Evolutionary conservation across 2,888 invertebrate species (phyloP), one percentile per base, ranked within the genome.

Genomic region (Lasioglossum villosulum): DNA sequence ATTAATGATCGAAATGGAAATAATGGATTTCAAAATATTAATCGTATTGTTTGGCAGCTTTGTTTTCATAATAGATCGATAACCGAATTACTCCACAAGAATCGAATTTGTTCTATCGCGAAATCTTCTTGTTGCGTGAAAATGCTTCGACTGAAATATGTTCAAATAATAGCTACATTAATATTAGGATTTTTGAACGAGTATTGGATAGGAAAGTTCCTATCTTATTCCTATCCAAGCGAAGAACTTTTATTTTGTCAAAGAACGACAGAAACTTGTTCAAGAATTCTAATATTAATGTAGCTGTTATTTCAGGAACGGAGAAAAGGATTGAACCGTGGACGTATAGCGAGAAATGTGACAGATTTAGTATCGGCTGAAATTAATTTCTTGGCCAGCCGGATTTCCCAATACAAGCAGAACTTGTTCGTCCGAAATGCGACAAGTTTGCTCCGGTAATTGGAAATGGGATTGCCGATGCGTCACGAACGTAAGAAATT

Each of bases 361-460:
- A 19, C 48, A 39, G 27, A 10, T 30, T 23, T n/a, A 4, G 30
- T 27, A n/a, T 34, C 14, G 59, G 23, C 30, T 27, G 27, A 72
- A 75, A 80, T 59, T 48, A 66, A 75, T 78, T 59, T 48, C 63
- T 42, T 30, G 42, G 8, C 4, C 30, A 59, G 42, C 23, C 27
- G 72, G 66, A 72, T 80, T 76, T 80, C 72, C 39, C n/a, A 74
- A 8, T 70, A n/a, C 37, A 75, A 68, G 52, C 71, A 37, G 56
- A 48, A 74, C 27, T n/a, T 16, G 27, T 27, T 56, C 34, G 70
- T 1, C 8, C 45, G 39, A 63, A 63, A 59, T 16, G 16, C 52
- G 63, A 71, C 80, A 83, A 70, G 73, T 83, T 83, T 77, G 70
- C 42, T 39, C 75, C 70, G 71, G 66, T 84, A 85, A 85, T 85